A percentile compares a stretch with the other conserved stretches of the same genome.
These are phyloP conservation scores for Blastobasis adustella DNA, from an alignment of 2,888 invertebrate species.

Conservation along the genomic window DNA sequence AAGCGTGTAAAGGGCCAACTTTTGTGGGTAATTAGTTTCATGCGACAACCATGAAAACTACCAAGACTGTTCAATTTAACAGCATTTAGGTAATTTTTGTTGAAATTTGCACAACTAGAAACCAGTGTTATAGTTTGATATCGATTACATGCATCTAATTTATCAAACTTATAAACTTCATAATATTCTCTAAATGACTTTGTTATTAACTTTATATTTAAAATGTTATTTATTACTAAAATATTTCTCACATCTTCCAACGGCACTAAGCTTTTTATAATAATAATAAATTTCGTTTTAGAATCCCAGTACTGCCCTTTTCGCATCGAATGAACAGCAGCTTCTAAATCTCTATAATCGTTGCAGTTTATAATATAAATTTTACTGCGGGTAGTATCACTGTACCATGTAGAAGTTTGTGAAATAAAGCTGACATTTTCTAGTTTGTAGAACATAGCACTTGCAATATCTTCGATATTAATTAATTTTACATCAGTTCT, in stretches of 20 bases:
- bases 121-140: conserved; percentile 2
- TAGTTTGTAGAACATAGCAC: conserved; percentile 19
- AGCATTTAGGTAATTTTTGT: neutral
- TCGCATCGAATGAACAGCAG: conserved; percentile 16
- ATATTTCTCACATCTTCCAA: conserved; percentile 16
- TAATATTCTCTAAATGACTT: conserved; percentile 8
- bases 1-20: conserved; percentile 26
- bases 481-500: conserved; percentile 22
- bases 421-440: conserved; percentile 19
- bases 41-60: conserved; percentile 11
- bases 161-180: conserved; percentile 13
- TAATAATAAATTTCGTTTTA: conserved; percentile 27
- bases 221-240: conserved; percentile 22
- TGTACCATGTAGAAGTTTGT: conserved; percentile 18
- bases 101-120: conserved; percentile 6
- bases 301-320: conserved; percentile 29
- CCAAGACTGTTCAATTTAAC: neutral
- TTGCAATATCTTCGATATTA: conserved; percentile 18
- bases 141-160: conserved; percentile 8
- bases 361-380: conserved; percentile 23
- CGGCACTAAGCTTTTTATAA: conserved; percentile 17
- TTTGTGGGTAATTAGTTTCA: conserved; percentile 22
- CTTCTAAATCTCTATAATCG: conserved; percentile 21
- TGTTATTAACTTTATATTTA: conserved; percentile 14
- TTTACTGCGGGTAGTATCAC: conserved; percentile 14